Evolutionary conservation across 2,888 invertebrate genomes (phyloP).

Genomic region (Plebejus anna): DNA sequence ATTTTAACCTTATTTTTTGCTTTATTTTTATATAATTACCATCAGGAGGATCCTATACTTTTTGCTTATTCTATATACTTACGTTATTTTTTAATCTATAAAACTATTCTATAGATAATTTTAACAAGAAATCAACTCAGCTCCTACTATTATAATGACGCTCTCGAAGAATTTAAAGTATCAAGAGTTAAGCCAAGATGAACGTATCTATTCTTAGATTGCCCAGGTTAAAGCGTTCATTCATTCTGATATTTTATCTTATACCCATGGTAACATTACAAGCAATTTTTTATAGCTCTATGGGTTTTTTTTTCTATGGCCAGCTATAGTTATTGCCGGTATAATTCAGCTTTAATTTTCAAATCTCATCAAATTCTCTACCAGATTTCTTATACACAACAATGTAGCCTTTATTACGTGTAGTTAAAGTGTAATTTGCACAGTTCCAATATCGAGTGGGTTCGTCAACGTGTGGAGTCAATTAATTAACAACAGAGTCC

Average conservation of each 20-base stretch:
- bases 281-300: not conserved
- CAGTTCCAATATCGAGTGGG: slow-evolving; percentile 26
- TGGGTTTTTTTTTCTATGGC: too few species aligned
- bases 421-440: slow-evolving; percentile 23
- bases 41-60: slow-evolving; percentile 16
- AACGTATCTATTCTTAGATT: slow-evolving; percentile 38
- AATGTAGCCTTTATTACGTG: not conserved
- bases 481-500: slow-evolving; percentile 25
- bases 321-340: too few species aligned
- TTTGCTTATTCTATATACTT: not conserved
- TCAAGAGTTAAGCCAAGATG: slow-evolving; percentile 35
- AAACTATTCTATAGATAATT: not conserved
- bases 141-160: slow-evolving; percentile 32
- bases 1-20: not conserved
- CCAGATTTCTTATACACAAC: not conserved
- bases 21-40: not conserved
- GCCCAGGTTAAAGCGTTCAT: slow-evolving; percentile 38
- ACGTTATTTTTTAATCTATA: not conserved
- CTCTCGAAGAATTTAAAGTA: slow-evolving; percentile 36
- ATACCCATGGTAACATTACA: not conserved
- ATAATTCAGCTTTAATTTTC: not conserved
- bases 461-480: slow-evolving; percentile 28
- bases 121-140: slow-evolving; percentile 10
- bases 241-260: slow-evolving; percentile 31
- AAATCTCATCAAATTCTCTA: not conserved